Conservation (phyloP, 2,888 invertebrate species). For the Meloe dianella region DNA sequence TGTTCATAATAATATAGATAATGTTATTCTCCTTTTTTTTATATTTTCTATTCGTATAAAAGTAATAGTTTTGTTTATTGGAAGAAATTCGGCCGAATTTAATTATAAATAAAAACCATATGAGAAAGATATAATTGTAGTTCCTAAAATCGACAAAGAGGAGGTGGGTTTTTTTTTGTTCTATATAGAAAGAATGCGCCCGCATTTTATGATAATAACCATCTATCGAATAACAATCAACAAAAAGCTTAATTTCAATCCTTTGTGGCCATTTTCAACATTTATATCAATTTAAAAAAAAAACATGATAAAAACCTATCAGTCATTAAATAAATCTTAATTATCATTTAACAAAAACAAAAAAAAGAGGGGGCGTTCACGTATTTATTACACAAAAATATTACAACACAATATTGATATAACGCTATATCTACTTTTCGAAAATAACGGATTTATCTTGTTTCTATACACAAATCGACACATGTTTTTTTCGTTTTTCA, state of each 20-base stretch:
- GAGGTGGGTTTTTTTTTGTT: no score
- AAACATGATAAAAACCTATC: background rate
- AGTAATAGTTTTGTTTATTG: background rate
- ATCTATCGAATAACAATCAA: background rate
- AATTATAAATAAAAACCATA: background rate
- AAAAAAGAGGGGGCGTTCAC: background rate
- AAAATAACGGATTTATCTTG: slow-evolving; percentile 10
- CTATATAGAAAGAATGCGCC: background rate
- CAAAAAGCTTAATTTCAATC: background rate
- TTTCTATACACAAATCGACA: background rate
- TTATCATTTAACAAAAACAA: background rate
- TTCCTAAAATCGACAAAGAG: background rate
- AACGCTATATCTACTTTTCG: background rate
- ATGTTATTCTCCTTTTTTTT: no score
- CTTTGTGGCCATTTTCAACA: background rate
- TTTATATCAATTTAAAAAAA: background rate
- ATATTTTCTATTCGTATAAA: background rate
- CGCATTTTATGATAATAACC: background rate
- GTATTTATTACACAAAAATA: slow-evolving; percentile 1
- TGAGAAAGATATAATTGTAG: background rate
- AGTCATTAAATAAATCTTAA: background rate
- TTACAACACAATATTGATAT: slow-evolving; percentile 2
- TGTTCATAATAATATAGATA: no score
- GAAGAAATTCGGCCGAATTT: background rate
- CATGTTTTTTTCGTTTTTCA: background rate